A percentile compares a stretch with the other conserved stretches of the same genome.
These are phyloP conservation scores for Rhinichthys osculus DNA, from an alignment of 2,797 vertebrate genomes.

Conservation along the genomic window DNA sequence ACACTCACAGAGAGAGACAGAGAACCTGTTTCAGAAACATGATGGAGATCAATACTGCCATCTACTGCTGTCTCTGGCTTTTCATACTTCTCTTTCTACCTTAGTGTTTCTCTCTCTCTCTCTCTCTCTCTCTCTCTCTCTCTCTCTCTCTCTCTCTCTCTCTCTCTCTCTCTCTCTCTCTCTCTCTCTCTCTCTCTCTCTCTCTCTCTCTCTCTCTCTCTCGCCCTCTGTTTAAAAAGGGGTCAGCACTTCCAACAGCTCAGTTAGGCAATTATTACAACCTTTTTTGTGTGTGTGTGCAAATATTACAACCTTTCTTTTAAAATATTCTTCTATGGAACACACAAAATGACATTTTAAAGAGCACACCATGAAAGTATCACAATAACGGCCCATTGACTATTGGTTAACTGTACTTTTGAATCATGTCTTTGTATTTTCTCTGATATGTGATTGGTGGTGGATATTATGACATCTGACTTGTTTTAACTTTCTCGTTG, in stretches of 20 bases:
- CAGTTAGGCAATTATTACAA: not conserved
- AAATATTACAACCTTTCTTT: too few relatives aligned
- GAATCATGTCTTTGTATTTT: not conserved
- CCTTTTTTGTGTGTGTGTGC: too few relatives aligned
- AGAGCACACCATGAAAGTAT: not conserved
- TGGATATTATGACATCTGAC: not conserved
- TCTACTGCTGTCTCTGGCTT: conserved; percentile 79
- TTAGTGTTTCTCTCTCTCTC: not conserved
- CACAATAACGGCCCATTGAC: not conserved
- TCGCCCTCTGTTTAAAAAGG: not conserved
- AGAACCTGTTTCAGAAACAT: conserved; percentile 46
- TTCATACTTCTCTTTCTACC: not conserved
- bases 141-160: too few relatives aligned
- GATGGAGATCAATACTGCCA: conserved; percentile 92
- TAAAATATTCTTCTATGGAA: not conserved
- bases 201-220: not conserved
- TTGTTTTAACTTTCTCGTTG: not conserved
- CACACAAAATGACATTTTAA: not conserved
- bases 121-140: not conserved
- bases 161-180: too few relatives aligned
- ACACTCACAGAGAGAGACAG: conserved; percentile 7
- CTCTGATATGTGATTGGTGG: not conserved
- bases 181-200: not conserved
- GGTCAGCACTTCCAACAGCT: not conserved
- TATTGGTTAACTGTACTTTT: not conserved